Base-by-base conservation (phyloP, 2,113 vertebrate species). In the Scortum barcoo region DNA sequence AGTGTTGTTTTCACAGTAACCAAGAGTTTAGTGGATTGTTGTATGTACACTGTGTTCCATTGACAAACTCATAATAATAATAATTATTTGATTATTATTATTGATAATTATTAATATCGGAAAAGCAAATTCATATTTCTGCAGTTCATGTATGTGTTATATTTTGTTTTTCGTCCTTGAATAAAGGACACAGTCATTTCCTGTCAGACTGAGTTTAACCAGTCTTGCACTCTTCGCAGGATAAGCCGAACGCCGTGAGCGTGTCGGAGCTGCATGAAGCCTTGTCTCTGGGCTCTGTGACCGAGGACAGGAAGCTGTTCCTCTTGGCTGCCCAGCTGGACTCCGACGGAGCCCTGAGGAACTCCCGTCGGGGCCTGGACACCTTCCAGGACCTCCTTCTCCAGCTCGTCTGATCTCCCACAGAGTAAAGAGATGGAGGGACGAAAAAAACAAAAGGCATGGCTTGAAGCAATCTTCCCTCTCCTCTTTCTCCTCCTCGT, bases 311-410 rank as follows among this genome's bases (percentile, higher is more conserved):
- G 69, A 94, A 96, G 72, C 65, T 97, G 75, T 96, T 97, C 88
- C 86, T 98, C 40, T 65, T 98, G 83, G 96, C 95, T 0, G 94
- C 96, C 54, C 97, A 96, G 80, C 90, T 96, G 0, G 95, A 92
- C 24, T 93, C 93, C 2, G 93, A 93, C 1, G 93, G 90, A 2
- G 54, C 74, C n/a, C 82, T 89, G 40, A 87, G 74, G 66, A 88
- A 57, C 78, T 84, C 92, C 4, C 78, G 86, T 75, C 87, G 86
- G 19, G 92, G 94, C 5, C 92, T 97, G 42, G 94, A 96, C 80
- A 94, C 81, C 1, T 89, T 98, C 87, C 96, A 94, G 91, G 96
- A 89, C 44, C 89, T 97, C 50, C 95, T 99, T 58, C 83, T 97
- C 57, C 91, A 96, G 76, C 94, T 97, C 65, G 90, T 97, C 22